Evolutionary conservation across 2,888 invertebrate species (phyloP), one percentile per base, ranked within the genome.

Genomic region (Adelognathus sp.): DNA sequence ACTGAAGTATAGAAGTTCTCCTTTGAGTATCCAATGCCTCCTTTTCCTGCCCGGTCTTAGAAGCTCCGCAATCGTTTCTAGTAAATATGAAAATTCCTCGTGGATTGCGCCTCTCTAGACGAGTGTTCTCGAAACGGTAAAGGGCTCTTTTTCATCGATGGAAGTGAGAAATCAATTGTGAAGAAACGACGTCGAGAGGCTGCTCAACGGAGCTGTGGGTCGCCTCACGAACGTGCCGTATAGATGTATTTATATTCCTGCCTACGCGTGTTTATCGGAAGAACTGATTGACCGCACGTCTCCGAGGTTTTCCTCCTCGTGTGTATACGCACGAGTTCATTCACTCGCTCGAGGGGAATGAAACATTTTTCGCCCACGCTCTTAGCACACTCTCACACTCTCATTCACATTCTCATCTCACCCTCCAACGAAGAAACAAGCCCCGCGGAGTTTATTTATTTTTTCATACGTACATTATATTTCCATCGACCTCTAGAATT

Each of bases 241-340:
- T n/a, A 5, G 14, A 44, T 52, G 41, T 67, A 66, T 76, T 76
- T 61, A 61, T 72, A 72, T 72, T 61, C 76, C 36, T 11, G 54
- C 33, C 71, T 44, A 46, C 54, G 66, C 67, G 66, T 77, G 61
- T 71, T 77, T 67, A 72, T 72, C 56, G 61, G n/a, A 52, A 36
- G 66, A 66, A 41, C 54, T 66, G 71, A 72, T 71, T 76, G 76
- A 67, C 66, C 76, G 44, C 60, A 52, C 63, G 39, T 63, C 14
- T 29, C 50, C 46, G 76, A 77, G 76, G 67, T 77, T 72, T 64
- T 70, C 67, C 52, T 58, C 14, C n/a, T n/a, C n/a, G n/a, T n/a
- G n/a, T n/a, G 31, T 54, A 72, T 72, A 67, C 76, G 72, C 76
- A 66, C 72, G 76, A 71, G 72, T 77, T 67, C 54, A 67, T 72